Base-by-base conservation (phyloP, 2,888 invertebrate species). In the Mythimna loreyi region DNA sequence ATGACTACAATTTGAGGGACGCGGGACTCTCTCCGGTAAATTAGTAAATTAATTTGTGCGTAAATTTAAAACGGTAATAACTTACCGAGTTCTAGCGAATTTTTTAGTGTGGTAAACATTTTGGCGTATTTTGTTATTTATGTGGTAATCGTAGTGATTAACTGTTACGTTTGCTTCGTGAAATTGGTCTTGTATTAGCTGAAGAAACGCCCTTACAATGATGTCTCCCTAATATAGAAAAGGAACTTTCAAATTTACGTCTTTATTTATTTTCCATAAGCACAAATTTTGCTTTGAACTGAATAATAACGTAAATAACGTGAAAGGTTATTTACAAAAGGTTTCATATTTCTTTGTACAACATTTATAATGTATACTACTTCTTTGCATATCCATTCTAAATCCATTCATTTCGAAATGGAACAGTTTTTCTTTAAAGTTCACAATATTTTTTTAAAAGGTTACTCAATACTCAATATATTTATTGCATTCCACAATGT, bases 51-150 rank as follows among this genome's bases (percentile, higher is more conserved):
- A 85, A 90, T 93, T 92, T 93, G 90, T 90, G 91, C 88, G 86
- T 87, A 87, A 84, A 80, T 84, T 75, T 84, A 80, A 71, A 81
- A 67, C 59, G 84, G 84, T 84, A 83, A 80, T 81, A 75, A 81
- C 66, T 80, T 89, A 85, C 91, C 87, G 89, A 80, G 81, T 92
- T 89, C 87, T 95, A 95, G 95, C 90, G 90, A 95, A 95, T 93
- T 95, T 92, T 94, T 94, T 94, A 93, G 94, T 90, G 92, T 93
- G 90, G 91, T 94, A 93, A 81, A 92, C 86, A 89, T 89, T 92
- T 91, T 89, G 88, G 88, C 90, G 90, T 89, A 88, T 92, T 91
- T 86, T 89, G 92, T 93, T 94, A 92, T 91, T 92, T 92, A 92
- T 90, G 89, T 93, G 89, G 91, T 92, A 87, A 88, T 88, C 68